Conservation (phyloP, 2,113 vertebrate species). For the Sinocyclocheilus rhinocerous region DNA sequence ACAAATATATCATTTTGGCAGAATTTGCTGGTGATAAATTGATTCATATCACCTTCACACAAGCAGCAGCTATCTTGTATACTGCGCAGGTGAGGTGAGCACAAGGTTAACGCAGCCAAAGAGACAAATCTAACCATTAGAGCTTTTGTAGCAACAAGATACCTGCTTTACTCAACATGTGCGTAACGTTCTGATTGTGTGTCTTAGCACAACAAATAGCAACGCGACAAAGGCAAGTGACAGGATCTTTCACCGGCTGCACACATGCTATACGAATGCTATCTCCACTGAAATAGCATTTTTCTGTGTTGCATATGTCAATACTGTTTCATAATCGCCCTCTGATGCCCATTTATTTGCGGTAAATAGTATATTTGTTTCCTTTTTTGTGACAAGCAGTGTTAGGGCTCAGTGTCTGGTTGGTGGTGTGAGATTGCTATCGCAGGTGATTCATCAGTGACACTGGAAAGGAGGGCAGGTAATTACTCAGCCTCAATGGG, state of each 20-base stretch:
- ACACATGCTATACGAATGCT: neutral
- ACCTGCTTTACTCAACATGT: conserved; percentile 27
- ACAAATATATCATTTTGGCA: conserved; percentile 60
- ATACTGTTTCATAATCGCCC: conserved; percentile 35
- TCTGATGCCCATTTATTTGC: neutral
- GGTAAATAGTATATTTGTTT: conserved; percentile 36
- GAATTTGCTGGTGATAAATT: conserved; percentile 66
- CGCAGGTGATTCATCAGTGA: conserved; percentile 75
- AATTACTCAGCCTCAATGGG: conserved; percentile 79
- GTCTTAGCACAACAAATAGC: conserved; percentile 35
- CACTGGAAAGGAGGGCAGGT: conserved; percentile 69
- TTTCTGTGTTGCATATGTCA: neutral
- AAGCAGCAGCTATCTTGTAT: conserved; percentile 59
- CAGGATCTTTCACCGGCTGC: conserved; percentile 26
- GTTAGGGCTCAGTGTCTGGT: conserved; percentile 19
- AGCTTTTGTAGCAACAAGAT: conserved; percentile 31
- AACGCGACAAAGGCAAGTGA: conserved; percentile 7
- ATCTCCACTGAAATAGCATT: neutral
- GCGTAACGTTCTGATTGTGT: conserved; percentile 27
- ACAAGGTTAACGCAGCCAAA: conserved; percentile 43
- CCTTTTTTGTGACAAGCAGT: neutral
- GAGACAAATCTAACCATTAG: conserved; percentile 5
- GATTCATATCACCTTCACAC: conserved; percentile 63
- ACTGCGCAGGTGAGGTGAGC: conserved; percentile 25
- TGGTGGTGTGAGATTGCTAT: conserved; percentile 74